Evolutionary conservation across 2,888 invertebrate species (phyloP).

Genomic region (Dicyrtoma fusca): DNA sequence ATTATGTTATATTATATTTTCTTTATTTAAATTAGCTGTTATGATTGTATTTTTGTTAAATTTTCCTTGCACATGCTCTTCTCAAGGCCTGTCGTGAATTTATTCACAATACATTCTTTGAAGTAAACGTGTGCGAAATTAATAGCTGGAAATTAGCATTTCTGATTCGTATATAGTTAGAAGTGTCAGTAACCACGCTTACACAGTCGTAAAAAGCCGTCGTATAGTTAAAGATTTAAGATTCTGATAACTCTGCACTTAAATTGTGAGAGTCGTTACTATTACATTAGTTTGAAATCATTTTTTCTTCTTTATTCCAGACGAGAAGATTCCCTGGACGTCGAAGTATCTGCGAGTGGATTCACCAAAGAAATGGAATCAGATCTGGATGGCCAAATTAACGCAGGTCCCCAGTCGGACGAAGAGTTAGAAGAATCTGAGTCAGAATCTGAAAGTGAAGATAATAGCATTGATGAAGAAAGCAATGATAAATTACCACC

Average conservation of each 20-base stretch:
- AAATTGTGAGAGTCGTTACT: too few relatives aligned
- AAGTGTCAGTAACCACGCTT: conserved; percentile 36
- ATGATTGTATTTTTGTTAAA: neutral
- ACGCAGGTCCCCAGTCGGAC: conserved; percentile 59
- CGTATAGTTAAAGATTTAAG: too few relatives aligned
- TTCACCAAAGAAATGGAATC: conserved; percentile 80
- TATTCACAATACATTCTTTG: conserved; percentile 21
- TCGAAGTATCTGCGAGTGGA: conserved; percentile 88
- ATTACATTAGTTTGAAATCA: conserved; percentile 1
- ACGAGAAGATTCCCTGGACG: conserved; percentile 80
- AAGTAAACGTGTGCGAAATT: conserved; percentile 40
- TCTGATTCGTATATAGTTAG: conserved; percentile 4
- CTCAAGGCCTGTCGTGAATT: conserved; percentile 24
- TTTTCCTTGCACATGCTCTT: conserved; percentile 33
- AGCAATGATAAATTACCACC: too few relatives aligned
- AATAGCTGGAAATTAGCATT: conserved; percentile 40
- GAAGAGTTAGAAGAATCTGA: conserved; percentile 57
- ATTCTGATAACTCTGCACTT: too few relatives aligned
- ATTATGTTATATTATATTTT: too few relatives aligned
- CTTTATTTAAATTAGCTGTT: conserved; percentile 11
- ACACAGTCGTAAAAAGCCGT: conserved; percentile 13
- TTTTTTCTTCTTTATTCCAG: conserved; percentile 61
- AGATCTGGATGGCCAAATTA: conserved; percentile 65
- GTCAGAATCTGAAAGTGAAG: conserved; percentile 58
- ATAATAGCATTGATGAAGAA: neutral